Conservation (phyloP, 2,113 vertebrate genomes). For the Procapra przewalskii region DNA sequence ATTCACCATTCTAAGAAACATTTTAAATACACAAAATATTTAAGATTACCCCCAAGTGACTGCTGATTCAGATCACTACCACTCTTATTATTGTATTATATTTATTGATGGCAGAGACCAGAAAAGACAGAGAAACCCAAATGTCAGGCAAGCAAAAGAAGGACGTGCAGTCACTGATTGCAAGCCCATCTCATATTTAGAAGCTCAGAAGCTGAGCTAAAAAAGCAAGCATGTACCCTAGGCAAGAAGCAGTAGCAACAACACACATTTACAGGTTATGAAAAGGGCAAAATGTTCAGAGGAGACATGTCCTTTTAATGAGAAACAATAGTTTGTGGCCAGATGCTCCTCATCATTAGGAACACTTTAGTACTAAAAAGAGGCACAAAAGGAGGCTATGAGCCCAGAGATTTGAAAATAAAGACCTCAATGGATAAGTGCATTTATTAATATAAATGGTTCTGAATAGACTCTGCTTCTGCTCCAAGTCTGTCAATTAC, state of each 20-base stretch:
- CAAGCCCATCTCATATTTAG: not conserved
- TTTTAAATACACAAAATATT: constrained; percentile 36
- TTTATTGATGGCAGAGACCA: not conserved
- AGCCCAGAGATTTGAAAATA: constrained; percentile 70
- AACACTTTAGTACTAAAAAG: constrained; percentile 68
- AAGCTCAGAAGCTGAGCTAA: not conserved
- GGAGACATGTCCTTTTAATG: constrained; percentile 74
- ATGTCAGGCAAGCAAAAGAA: not conserved
- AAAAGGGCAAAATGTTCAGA: constrained; percentile 72
- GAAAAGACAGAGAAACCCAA: constrained; percentile 20
- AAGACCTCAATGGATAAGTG: constrained; percentile 65
- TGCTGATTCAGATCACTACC: not conserved
- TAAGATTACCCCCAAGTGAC: not conserved
- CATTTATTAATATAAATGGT: constrained; percentile 73
- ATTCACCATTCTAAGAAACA: constrained; percentile 12
- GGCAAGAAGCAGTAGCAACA: constrained; percentile 14
- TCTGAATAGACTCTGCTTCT: constrained; percentile 63
- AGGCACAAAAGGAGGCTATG: constrained; percentile 62
- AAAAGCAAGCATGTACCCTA: constrained; percentile 3
- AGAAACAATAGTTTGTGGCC: constrained; percentile 74
- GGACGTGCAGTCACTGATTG: not conserved
- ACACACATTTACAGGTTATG: constrained; percentile 54
- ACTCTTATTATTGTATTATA: not conserved
- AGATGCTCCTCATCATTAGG: constrained; percentile 74
- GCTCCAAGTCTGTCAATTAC: constrained; percentile 58